These are phyloP conservation scores for Paedocypris micromegethes DNA, from an alignment of 2,797 vertebrate species.

Conservation along the genomic window DNA sequence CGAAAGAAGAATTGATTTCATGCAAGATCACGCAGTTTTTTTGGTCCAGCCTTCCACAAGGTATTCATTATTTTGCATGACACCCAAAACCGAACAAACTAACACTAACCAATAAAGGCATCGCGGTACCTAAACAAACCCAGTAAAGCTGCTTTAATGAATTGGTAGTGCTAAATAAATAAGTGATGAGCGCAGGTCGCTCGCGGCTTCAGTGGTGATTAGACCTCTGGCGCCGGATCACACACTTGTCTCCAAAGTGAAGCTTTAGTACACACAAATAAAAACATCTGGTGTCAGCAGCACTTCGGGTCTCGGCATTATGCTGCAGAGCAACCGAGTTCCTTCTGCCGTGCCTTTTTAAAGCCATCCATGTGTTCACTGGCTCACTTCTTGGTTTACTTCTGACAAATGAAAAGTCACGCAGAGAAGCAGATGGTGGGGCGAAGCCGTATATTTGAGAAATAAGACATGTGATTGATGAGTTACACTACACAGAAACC, in stretches of 20 bases:
- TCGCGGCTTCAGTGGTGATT: slow-evolving; percentile 51
- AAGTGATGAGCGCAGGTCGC: slow-evolving; percentile 9
- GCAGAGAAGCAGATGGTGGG: slow-evolving; percentile 71
- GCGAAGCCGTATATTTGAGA: slow-evolving; percentile 66
- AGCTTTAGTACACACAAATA: slow-evolving; percentile 61
- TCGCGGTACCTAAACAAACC: neutral
- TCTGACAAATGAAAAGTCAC: slow-evolving; percentile 69
- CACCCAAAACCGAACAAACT: neutral
- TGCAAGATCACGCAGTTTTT: too few relatives aligned
- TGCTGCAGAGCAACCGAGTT: slow-evolving; percentile 59
- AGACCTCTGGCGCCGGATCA: slow-evolving; percentile 65
- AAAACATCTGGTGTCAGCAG: slow-evolving; percentile 74
- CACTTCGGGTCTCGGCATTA: slow-evolving; percentile 63
- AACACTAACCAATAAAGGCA: neutral
- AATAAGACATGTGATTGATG: slow-evolving; percentile 67
- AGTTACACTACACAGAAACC: slow-evolving; percentile 56
- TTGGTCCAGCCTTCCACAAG: neutral
- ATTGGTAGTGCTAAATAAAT: slow-evolving; percentile 62
- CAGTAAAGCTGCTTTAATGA: neutral
- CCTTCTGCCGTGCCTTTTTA: slow-evolving; percentile 62
- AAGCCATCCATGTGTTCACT: slow-evolving; percentile 67
- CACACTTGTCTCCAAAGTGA: slow-evolving; percentile 62
- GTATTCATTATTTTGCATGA: neutral
- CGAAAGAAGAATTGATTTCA: too few relatives aligned
- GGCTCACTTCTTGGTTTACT: slow-evolving; percentile 69